Conservation (phyloP, 2,797 vertebrate species). For the Distichodus sexfasciatus region DNA sequence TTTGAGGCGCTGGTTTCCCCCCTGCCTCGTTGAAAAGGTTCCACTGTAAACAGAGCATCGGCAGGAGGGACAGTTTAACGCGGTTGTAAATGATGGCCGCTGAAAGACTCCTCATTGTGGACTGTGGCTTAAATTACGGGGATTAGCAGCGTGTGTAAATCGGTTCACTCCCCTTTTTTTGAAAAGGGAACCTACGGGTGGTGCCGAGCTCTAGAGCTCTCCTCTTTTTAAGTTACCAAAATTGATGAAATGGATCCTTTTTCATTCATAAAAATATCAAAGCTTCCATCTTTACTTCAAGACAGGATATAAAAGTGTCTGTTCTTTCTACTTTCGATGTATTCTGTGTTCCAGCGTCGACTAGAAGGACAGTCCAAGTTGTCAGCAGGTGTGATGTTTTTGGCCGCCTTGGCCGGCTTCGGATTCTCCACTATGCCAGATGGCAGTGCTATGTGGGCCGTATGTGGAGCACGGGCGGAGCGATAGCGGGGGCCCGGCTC, state of each 20-base stretch:
- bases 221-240: background rate
- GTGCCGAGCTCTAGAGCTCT: constrained; percentile 4
- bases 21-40: constrained; percentile 21
- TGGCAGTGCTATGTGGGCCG: constrained; percentile 61
- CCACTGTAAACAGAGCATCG: constrained; percentile 45
- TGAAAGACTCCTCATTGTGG: constrained; percentile 34
- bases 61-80: constrained; percentile 39
- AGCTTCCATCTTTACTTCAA: background rate
- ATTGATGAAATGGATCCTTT: background rate
- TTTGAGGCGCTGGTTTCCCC: constrained; percentile 27
- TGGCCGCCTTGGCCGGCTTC: constrained; percentile 70
- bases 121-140: constrained; percentile 33
- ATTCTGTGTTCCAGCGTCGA: constrained; percentile 48
- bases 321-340: constrained; percentile 16
- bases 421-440: constrained; percentile 76
- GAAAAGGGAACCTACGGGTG: constrained; percentile 10
- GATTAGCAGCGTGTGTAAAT: constrained; percentile 33
- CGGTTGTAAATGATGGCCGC: constrained; percentile 41
- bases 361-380: constrained; percentile 61
- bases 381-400: constrained; percentile 63
- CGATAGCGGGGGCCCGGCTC: constrained; percentile 49
- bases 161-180: constrained; percentile 15
- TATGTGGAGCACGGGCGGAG: constrained; percentile 48
- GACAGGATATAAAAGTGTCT: background rate
- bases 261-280: background rate